A percentile compares a stretch with the other conserved stretches of the same genome.
Evolutionary conservation across 2,113 vertebrate species (phyloP).

Genomic region (Motacilla tschutschensis): DNA sequence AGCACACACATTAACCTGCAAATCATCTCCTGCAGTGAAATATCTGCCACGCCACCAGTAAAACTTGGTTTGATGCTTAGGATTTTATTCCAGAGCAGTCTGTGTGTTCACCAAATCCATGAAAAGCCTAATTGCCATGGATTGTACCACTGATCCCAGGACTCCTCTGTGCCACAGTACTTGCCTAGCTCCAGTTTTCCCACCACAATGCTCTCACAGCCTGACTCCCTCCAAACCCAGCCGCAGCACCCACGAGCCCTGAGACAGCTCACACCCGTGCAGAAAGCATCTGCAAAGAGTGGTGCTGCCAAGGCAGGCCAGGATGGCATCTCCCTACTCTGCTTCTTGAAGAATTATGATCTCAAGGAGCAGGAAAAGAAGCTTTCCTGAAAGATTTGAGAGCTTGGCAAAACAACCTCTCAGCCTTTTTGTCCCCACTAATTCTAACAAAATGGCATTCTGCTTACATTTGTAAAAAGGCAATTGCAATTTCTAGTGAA

Average conservation of each 20-base stretch:
- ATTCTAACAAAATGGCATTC: neutral
- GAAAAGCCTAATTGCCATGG: neutral
- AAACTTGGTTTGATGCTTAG: neutral
- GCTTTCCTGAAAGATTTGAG: neutral
- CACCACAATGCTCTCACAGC: neutral
- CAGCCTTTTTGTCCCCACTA: neutral
- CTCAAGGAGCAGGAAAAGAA: neutral
- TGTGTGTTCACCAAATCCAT: neutral
- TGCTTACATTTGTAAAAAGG: neutral
- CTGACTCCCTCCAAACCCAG: neutral
- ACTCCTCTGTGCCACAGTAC: neutral
- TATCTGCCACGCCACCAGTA: neutral
- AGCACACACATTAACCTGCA: neutral
- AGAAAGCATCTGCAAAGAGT: neutral
- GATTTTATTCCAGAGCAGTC: neutral
- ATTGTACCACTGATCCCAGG: neutral
- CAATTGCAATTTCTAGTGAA: neutral
- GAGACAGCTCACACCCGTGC: neutral
- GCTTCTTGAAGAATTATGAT: neutral
- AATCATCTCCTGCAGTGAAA: neutral
- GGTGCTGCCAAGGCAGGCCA: neutral
- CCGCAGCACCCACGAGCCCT: rapidly evolving
- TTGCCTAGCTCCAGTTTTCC: neutral
- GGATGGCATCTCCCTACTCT: neutral
- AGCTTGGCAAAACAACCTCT: neutral